Conservation (phyloP, 2,888 invertebrate species). For the Cataglyphis rosenhaueri region DNA sequence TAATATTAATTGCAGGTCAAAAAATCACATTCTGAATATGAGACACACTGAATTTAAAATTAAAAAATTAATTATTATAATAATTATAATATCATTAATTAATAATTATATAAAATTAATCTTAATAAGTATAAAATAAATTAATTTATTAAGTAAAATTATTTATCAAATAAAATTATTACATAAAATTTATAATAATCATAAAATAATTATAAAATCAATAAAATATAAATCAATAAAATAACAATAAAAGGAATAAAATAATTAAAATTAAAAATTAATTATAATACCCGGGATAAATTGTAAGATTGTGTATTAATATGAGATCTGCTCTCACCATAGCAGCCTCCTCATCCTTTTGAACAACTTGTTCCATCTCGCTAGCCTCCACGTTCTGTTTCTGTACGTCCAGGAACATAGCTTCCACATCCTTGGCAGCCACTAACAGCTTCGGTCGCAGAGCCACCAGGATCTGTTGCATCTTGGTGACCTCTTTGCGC, state of each 20-base stretch:
- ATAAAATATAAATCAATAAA: not conserved
- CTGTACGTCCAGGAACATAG: slow-evolving; percentile 94
- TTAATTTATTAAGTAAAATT: not conserved
- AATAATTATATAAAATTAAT: not conserved
- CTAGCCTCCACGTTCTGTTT: slow-evolving; percentile 95
- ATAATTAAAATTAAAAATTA: not conserved
- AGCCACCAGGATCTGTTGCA: slow-evolving; percentile 94
- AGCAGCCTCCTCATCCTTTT: slow-evolving; percentile 93
- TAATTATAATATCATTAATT: not conserved
- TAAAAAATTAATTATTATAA: not conserved
- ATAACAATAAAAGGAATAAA: not conserved
- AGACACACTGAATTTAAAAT: not conserved
- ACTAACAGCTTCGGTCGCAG: slow-evolving; percentile 95
- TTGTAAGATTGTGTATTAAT: not conserved
- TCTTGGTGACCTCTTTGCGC: slow-evolving; percentile 91
- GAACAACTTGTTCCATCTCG: slow-evolving; percentile 92
- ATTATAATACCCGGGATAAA: not conserved
- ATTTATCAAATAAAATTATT: no score
- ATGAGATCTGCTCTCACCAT: slow-evolving; percentile 80
- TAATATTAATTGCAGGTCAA: not conserved
- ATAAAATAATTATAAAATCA: not conserved
- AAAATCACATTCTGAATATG: not conserved
- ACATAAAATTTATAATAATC: not conserved
- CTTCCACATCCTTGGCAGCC: slow-evolving; percentile 95
- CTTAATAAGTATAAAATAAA: not conserved